Base-by-base conservation (phyloP, 2,113 vertebrate species). In the Cranoglanis bouderius region DNA sequence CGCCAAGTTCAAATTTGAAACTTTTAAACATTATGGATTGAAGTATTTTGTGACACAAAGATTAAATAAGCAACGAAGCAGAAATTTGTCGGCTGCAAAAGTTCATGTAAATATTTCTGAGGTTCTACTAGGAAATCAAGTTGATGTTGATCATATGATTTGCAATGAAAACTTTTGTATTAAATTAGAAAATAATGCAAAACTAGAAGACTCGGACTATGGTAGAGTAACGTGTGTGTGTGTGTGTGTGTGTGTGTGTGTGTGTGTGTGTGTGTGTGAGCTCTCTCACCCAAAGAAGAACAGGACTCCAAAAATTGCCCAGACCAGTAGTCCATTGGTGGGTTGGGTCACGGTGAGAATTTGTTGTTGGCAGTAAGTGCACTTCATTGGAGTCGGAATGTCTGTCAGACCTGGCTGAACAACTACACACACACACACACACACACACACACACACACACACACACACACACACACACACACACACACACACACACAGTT, bases 331-430 rank as follows among this genome's bases (percentile, higher is more conserved):
- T 0, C 95, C 94, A 0, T 16, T 82, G 40, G 13, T 90, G 86
- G 93, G 32, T 3, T 49, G 13, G 0, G 32, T 55, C 16, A 0
- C 43, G 2, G 95, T 95, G 35, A 94, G 0, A 0, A 95, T 87
- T 13, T 0, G 55, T 51, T 29, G 87, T 6, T 87, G 86, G 57
- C 95, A 95, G 70, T 82, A 29, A 13, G 91, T 90, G 90, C 95
- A 96, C 6, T 0, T 1, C 89, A 93, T 92, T 67, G 88, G 92
- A n/a, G 87, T 92, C 0, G 95, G 74, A 32, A 18, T 0, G 0
- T 92, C 88, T 0, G 12, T 53, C 0, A 93, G 90, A 8, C 0
- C 0, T 2, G 13, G 43, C 40, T 86, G 82, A 16, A 93, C 21
- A 74, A 94, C 16, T 82, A 93, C 86, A 85, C 19, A 91, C 35